Evolutionary conservation across 2,888 invertebrate genomes (phyloP), one percentile per base, ranked within the genome.

Genomic region (Diaphora mendica): DNA sequence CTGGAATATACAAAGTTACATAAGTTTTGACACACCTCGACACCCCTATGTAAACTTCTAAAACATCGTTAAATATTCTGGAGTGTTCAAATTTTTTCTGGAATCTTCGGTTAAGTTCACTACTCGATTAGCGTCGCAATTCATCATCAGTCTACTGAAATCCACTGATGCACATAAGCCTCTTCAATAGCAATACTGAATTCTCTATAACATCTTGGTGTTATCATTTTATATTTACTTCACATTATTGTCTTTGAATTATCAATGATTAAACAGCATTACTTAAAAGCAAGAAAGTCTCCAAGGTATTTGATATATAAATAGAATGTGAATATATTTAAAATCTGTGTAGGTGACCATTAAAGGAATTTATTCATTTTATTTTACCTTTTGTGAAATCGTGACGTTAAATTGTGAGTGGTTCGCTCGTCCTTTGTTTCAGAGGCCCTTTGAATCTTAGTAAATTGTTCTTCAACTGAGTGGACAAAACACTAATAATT

Each of bases 401-500:
- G 67, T 48, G 20, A 67, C 67, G 20, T 30, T 67, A 33, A 48
- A 67, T 44, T 20, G 17, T 44, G 23, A 30, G 67, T 3, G 67
- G 30, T 67, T 11, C n/a, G 44, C 3, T 30, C 30, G 44, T 48
- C 44, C 48, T 48, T 67, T 67, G 67, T 67, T 67, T 48, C 67
- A 48, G 11, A 44, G 30, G 30, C 48, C 20, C 30, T 48, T 20
- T 20, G 30, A 8, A 11, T 48, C 15, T 26, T 30, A 26, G 9
- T 67, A 67, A 48, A 67, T 67, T 67, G 30, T 48, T 13, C 30
- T 44, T 30, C 44, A 23, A 23, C 67, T 67, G 23, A 30, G 44
- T 67, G 67, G 30, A 69, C 55, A 59, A 62, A 42, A 33, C 69
- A 69, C 59, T 39, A 59, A 39, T 42, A 69, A 62, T 62, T 69